phyloP scores from a whole-genome alignment of 2,113 vertebrate species.

The Misgurnus anguillicaudatus region DNA sequence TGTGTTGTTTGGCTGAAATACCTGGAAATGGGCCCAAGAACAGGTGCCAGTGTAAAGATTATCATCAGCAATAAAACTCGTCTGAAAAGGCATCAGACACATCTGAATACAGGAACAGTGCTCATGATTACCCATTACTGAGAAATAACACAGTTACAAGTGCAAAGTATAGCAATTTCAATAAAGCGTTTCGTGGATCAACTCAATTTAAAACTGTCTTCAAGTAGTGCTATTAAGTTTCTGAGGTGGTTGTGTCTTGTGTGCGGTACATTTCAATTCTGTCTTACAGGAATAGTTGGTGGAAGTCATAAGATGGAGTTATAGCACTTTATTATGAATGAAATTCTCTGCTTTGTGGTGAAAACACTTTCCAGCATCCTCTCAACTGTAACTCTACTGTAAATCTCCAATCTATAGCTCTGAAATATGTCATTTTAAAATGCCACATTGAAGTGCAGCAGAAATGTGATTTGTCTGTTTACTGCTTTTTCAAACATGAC shows the following conservation, averaged over 20 bases:
- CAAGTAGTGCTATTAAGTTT: constrained; percentile 37
- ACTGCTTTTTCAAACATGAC: background rate
- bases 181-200: constrained; percentile 32
- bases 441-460: background rate
- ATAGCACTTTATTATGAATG: background rate
- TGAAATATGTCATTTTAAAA: background rate
- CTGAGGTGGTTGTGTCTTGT: background rate
- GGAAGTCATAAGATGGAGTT: constrained; percentile 1
- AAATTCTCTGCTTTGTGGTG: background rate
- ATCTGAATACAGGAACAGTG: constrained; percentile 17
- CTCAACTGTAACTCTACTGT: background rate
- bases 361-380: background rate
- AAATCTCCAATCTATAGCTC: background rate
- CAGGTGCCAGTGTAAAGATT: constrained; percentile 46
- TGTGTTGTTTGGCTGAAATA: constrained; percentile 53
- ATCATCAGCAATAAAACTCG: constrained; percentile 47
- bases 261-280: background rate
- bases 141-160: constrained; percentile 45
- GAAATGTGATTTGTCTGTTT: background rate
- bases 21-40: constrained; percentile 41
- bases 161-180: constrained; percentile 32
- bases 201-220: constrained; percentile 37
- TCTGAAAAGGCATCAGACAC: constrained; percentile 31
- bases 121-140: constrained; percentile 26
- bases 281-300: constrained; percentile 27